phyloP scores from a whole-genome alignment of 2,113 vertebrate genomes.

The Amphiprion ocellaris region DNA sequence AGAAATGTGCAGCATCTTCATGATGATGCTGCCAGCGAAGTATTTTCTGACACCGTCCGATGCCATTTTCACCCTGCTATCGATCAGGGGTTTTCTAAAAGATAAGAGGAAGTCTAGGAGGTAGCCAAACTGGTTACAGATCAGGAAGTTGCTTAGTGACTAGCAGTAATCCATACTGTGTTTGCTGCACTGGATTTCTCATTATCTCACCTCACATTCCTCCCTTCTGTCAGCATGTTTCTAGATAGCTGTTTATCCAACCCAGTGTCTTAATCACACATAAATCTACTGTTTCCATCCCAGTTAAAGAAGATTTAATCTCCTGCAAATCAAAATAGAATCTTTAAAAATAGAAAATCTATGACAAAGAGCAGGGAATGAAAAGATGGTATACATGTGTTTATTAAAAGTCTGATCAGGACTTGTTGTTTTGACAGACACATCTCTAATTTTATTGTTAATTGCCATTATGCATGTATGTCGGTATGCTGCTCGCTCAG shows the following conservation, averaged over 20 bases:
- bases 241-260: background rate
- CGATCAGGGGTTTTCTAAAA: background rate
- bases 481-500: constrained; percentile 12
- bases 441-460: background rate
- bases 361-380: background rate
- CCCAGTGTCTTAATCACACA: background rate
- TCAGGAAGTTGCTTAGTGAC: background rate
- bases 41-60: constrained; percentile 10
- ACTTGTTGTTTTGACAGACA: background rate
- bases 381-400: too few relatives aligned
- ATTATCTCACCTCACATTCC: background rate
- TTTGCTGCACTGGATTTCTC: too few relatives aligned
- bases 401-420: too few relatives aligned
- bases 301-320: background rate
- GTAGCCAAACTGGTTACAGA: background rate
- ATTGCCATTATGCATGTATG: background rate
- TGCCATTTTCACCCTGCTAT: background rate
- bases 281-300: background rate
- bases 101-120: background rate
- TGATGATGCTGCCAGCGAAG: background rate
- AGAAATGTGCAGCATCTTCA: background rate
- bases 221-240: background rate
- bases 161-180: background rate
- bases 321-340: background rate
- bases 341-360: background rate